Conservation (phyloP, 2,888 invertebrate genomes). For the Himalopsyche kuldschensis region DNA sequence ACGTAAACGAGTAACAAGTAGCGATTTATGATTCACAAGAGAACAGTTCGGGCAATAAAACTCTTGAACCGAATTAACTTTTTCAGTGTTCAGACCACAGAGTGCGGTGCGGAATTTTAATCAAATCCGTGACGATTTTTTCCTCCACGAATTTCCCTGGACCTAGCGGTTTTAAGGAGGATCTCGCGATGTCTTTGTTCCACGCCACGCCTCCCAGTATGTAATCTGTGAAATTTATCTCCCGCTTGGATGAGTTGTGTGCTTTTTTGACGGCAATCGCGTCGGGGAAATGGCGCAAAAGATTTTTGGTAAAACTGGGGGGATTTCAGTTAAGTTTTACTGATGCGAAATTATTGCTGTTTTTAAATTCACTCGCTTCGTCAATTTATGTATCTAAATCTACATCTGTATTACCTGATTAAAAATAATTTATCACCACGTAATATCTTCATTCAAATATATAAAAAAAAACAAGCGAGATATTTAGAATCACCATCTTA, state of each 20-base stretch:
- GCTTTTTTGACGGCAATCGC: constrained; percentile 7
- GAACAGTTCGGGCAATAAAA: constrained; percentile 38
- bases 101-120: constrained; percentile 37
- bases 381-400: too few species aligned
- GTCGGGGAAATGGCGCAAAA: constrained; percentile 6
- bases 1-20: constrained; percentile 36
- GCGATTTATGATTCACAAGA: constrained; percentile 37
- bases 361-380: background rate
- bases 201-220: constrained; percentile 1
- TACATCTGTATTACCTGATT: too few species aligned
- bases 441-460: too few species aligned
- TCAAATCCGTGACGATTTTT: constrained; percentile 33
- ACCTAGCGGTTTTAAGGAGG: background rate
- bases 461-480: too few species aligned
- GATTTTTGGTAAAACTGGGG: constrained; percentile 8
- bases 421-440: too few species aligned
- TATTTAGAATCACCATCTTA: too few species aligned
- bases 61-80: constrained; percentile 39
- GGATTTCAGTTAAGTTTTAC: constrained; percentile 14
- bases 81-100: constrained; percentile 17
- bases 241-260: constrained; percentile 12
- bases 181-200: constrained; percentile 29
- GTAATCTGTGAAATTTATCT: constrained; percentile 25
- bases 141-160: constrained; percentile 7
- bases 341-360: background rate